A percentile compares a stretch with the other conserved stretches of the same genome.
Evolutionary conservation across 2,797 vertebrate species (phyloP).

Genomic region (Halcyon badia): DNA sequence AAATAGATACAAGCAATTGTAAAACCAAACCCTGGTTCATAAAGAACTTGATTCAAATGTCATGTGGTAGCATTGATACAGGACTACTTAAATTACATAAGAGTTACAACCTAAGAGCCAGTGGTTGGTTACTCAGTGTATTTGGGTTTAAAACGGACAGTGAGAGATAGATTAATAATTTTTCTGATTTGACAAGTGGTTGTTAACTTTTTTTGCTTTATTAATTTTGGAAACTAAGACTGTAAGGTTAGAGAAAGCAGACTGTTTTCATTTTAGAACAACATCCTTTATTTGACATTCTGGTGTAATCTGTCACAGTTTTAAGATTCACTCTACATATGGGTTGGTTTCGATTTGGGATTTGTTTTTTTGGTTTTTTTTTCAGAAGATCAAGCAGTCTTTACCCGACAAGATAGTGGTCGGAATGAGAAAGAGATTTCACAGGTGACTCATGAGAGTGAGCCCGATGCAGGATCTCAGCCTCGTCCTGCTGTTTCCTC

Average conservation of each 20-base stretch:
- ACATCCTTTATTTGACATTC: neutral
- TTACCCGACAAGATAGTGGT: slow-evolving; percentile 77
- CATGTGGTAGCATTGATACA: neutral
- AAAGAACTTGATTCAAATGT: neutral
- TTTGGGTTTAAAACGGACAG: neutral
- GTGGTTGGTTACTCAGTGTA: neutral
- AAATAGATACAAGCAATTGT: neutral
- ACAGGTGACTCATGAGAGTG: slow-evolving; percentile 83
- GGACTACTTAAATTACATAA: neutral
- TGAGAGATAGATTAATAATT: neutral
- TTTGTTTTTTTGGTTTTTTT: neutral
- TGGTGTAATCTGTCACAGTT: neutral
- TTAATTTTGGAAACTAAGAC: neutral
- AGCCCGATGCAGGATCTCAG: slow-evolving; percentile 88
- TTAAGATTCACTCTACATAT: neutral
- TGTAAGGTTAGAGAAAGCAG: neutral
- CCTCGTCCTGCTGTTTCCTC: slow-evolving; percentile 92
- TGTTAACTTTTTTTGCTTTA: neutral
- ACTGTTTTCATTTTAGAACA: neutral
- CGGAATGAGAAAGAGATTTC: slow-evolving; percentile 78
- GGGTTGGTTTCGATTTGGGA: neutral
- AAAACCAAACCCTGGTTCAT: neutral
- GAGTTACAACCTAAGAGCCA: neutral
- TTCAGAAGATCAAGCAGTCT: slow-evolving; percentile 73
- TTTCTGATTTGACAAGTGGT: neutral